Evolutionary conservation across 2,113 vertebrate species (phyloP), one percentile per base, ranked within the genome.

Genomic region (Panthera leo): DNA sequence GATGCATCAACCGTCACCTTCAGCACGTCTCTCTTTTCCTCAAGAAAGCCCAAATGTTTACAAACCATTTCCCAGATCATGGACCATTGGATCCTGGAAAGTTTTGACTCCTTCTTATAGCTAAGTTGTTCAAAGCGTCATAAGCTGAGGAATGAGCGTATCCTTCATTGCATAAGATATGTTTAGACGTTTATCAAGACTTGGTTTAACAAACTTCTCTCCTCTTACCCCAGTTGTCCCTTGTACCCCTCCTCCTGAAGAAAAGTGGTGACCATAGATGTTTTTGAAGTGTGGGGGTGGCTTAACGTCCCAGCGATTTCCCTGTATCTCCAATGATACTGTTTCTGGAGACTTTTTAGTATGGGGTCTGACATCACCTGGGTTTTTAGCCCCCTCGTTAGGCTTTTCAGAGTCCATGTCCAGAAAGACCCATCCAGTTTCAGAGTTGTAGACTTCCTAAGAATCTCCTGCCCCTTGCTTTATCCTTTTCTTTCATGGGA

Each of bases 161-260:
- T 58, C 78, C 92, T 97, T 14, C 0, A 45, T n/a, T 63, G 42
- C 15, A 55, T 23, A 95, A 36, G 78, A 93, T 76, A 21, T 12
- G 34, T 73, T 97, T 96, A 91, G 83, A 82, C n/a, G 51, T 58
- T 97, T 90, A 80, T 45, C 19, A 27, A 85, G 75, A 88, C 39
- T 87, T 96, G 23, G 3, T 95, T 97, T 65, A 92, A 91, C 92
- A 94, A 93, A 86, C 19, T 27, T 21, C 19, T 55, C 39, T 82
- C 5, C 1, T 34, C 15, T 79, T 14, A 27, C 13, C 3, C 55
- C 42, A 36, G 1, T 9, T 65, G 79, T 58, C 48, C 51, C 95
- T 94, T 71, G 9, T 87, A 45, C 10, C 67, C 39, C 11, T 96
- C 5, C 9, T 89, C 27, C 18, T 82, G 53, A 45, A 75, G n/a